A percentile compares a stretch with the other conserved stretches of the same genome.
Conservation (phyloP, 2,888 invertebrate genomes). For the Andrena bicolor region DNA sequence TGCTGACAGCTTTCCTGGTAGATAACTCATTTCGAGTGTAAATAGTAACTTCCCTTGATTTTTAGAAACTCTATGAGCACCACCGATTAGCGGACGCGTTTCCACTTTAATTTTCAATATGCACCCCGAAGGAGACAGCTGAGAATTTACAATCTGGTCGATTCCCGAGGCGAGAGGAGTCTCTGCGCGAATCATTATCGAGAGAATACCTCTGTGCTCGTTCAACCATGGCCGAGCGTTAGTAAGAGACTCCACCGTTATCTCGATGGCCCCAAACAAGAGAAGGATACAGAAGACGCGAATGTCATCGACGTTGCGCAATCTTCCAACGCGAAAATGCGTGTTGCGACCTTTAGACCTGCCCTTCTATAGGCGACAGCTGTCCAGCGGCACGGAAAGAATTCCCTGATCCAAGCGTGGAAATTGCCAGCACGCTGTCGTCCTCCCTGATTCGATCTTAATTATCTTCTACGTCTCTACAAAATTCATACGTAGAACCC, state of each 20-base stretch:
- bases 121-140: conserved; percentile 36
- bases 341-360: background rate
- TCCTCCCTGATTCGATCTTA: conserved; percentile 14
- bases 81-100: conserved; percentile 6
- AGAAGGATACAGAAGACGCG: conserved; percentile 71
- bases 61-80: too few species aligned
- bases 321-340: conserved; percentile 56
- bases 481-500: too few species aligned
- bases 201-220: conserved; percentile 54
- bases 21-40: too few species aligned
- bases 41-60: too few species aligned
- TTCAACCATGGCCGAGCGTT: conserved; percentile 73
- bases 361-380: conserved; percentile 42
- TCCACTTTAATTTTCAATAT: conserved; percentile 56
- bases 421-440: conserved; percentile 41
- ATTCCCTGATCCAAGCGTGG: conserved; percentile 52
- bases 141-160: conserved; percentile 56
- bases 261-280: conserved; percentile 79
- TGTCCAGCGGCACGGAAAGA: conserved; percentile 62
- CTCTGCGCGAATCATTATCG: conserved; percentile 63
- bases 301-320: conserved; percentile 78
- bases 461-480: too few species aligned
- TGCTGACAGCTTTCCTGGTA: too few species aligned
- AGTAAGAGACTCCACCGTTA: conserved; percentile 73
- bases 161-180: conserved; percentile 38